Percentiles rank a stretch among this genome's conserved stretches.
phyloP scores from a whole-genome alignment of 2,113 vertebrate species.

The Myrmophylax atrothorax region DNA sequence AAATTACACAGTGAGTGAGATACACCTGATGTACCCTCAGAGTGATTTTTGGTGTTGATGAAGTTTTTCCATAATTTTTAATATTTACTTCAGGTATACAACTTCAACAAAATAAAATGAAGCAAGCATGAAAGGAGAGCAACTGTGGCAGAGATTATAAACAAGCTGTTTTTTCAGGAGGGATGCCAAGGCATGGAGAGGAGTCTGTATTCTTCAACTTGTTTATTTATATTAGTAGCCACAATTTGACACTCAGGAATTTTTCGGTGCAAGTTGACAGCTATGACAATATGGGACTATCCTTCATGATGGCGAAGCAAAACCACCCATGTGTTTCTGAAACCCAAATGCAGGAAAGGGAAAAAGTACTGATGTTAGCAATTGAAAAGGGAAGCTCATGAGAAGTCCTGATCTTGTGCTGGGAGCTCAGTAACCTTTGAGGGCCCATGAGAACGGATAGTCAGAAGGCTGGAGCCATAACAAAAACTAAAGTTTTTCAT shows the following conservation, averaged over 20 bases:
- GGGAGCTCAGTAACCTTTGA: background rate
- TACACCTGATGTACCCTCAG: background rate
- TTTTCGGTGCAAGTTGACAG: background rate
- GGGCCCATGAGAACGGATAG: background rate
- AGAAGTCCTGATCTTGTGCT: background rate
- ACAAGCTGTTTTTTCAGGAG: background rate
- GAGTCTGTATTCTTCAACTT: background rate
- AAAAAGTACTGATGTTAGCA: background rate
- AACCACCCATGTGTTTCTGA: background rate
- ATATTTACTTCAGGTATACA: background rate
- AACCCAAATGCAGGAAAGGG: background rate
- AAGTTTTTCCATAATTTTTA: background rate
- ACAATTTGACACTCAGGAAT: background rate
- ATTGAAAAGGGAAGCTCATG: background rate
- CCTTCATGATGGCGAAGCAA: background rate
- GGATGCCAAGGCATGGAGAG: background rate
- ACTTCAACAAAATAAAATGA: background rate
- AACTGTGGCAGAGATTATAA: constrained; percentile 5
- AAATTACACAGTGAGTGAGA: background rate
- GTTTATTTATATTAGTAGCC: constrained; percentile 3
- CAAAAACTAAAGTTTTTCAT: background rate
- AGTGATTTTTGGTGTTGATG: background rate
- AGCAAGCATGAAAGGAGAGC: background rate
- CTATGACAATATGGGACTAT: background rate
- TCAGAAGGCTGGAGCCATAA: constrained; percentile 21